Evolutionary conservation across 2,113 vertebrate genomes (phyloP), one percentile per base, ranked within the genome.

Genomic region (Panthera leo): DNA sequence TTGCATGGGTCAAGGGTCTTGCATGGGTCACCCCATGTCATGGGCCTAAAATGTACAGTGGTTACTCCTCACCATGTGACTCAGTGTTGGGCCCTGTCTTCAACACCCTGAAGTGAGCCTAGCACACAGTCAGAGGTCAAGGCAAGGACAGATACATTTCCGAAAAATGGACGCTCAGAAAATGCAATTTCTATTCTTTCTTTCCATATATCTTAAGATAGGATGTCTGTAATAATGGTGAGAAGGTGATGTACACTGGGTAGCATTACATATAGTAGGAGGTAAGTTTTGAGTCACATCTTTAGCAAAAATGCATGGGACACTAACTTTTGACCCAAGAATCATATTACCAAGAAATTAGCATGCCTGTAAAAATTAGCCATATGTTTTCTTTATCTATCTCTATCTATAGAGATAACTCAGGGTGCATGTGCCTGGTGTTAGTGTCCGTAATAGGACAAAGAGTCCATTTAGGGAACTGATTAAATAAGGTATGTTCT

Each of bases 171-270:
- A 9, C 23, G 39, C 34, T 91, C 45, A 51, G 3, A 11, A 27
- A 14, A 31, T 3, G 3, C 19, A 68, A 10, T 5, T n/a, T 39
- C 25, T 42, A 14, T 25, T 9, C 12, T 93, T 58, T 61, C 65
- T 98, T 85, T 97, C 95, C 65, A 21, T 2, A 84, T 85, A 80
- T 80, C 78, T 80, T 88, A 73, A 53, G 71, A 65, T 31, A 68
- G 68, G n/a, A 73, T 14, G 29, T 45, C 51, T 79, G 34, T 34
- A 29, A 13, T 34, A 53, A 55, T 5, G 39, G 23, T 42, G n/a
- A 85, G 36, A 91, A 82, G 63, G 21, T 36, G 55, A 48, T 25
- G 14, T 13, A 51, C 92, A 53, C 23, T 27, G 27, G 36, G 25
- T 3, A 67, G 31, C 10, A 25, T 5, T 73, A 29, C 18, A 16